These are phyloP conservation scores for Brachyopa scutellaris DNA, from an alignment of 2,888 invertebrate genomes.

Conservation along the genomic window DNA sequence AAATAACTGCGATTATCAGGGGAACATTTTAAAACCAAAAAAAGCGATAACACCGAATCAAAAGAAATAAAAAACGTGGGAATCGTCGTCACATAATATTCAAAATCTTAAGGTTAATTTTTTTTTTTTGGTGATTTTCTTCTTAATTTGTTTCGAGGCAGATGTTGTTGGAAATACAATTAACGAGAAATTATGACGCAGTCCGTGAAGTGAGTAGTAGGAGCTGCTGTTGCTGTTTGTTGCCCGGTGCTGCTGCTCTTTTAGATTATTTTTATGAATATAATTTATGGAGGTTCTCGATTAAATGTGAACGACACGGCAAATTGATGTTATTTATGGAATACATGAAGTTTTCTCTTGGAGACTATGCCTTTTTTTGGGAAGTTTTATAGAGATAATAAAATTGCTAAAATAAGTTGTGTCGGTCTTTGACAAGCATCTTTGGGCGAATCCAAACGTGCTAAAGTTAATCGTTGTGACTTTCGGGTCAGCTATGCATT, in stretches of 20 bases:
- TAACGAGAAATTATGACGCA: slow-evolving; percentile 44
- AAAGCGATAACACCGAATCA: slow-evolving; percentile 17
- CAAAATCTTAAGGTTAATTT: slow-evolving; percentile 8
- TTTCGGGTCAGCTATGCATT: too few species aligned
- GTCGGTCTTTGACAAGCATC: too few species aligned
- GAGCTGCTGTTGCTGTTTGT: background rate
- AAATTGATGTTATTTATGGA: slow-evolving; percentile 64
- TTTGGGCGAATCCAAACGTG: too few species aligned
- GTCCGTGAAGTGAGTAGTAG: background rate
- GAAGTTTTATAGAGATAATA: too few species aligned
- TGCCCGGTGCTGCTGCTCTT: background rate
- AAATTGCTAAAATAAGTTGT: too few species aligned
- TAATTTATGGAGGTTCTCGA: slow-evolving; percentile 65
- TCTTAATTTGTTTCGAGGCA: background rate
- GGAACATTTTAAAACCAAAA: slow-evolving; percentile 10
- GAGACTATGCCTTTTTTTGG: too few species aligned
- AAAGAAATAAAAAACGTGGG: slow-evolving; percentile 42
- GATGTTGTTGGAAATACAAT: slow-evolving; percentile 49
- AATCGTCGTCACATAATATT: slow-evolving; percentile 23
- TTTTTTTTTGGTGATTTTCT: slow-evolving; percentile 4
- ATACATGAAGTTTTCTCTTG: slow-evolving; percentile 9
- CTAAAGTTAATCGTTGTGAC: too few species aligned
- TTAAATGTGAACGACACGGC: slow-evolving; percentile 50
- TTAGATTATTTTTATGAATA: slow-evolving; percentile 41
- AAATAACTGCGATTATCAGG: background rate